A percentile compares a stretch with the other conserved stretches of the same genome.
These are phyloP conservation scores for Craterocephalus amniculus DNA, from an alignment of 2,797 vertebrate species.

Conservation along the genomic window DNA sequence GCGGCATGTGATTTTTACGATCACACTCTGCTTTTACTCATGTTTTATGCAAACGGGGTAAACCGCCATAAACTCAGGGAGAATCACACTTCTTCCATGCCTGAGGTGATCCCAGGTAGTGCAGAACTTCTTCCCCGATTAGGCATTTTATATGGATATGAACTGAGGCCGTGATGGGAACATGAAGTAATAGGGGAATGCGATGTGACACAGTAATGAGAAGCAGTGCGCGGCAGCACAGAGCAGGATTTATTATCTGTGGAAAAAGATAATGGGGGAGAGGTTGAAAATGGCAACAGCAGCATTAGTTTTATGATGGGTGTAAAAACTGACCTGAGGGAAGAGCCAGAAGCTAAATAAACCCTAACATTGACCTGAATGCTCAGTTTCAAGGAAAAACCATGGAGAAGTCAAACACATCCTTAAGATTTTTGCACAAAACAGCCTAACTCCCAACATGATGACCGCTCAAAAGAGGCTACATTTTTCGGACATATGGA, in stretches of 20 bases:
- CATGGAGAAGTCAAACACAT: not conserved
- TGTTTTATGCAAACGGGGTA: constrained; percentile 6
- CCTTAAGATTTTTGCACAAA: not conserved
- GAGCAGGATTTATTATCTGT: constrained; percentile 60
- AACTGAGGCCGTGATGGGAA: constrained; percentile 50
- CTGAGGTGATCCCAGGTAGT: constrained; percentile 22
- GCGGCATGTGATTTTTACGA: not conserved
- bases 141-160: constrained; percentile 61
- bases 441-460: not conserved
- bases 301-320: constrained; percentile 65
- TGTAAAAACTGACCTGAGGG: constrained; percentile 54
- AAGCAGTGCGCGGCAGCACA: constrained; percentile 36
- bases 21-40: constrained; percentile 1
- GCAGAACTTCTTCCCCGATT: constrained; percentile 38
- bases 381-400: constrained; percentile 12
- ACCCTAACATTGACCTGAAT: constrained; percentile 29
- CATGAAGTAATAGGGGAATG: constrained; percentile 39
- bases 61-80: constrained; percentile 22
- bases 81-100: constrained; percentile 11
- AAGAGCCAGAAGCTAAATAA: constrained; percentile 37
- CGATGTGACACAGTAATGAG: constrained; percentile 66
- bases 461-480: not conserved
- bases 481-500: not conserved
- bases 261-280: constrained; percentile 60
- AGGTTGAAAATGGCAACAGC: constrained; percentile 55